phyloP scores from a whole-genome alignment of 2,113 vertebrate genomes.

The Otus sunia region DNA sequence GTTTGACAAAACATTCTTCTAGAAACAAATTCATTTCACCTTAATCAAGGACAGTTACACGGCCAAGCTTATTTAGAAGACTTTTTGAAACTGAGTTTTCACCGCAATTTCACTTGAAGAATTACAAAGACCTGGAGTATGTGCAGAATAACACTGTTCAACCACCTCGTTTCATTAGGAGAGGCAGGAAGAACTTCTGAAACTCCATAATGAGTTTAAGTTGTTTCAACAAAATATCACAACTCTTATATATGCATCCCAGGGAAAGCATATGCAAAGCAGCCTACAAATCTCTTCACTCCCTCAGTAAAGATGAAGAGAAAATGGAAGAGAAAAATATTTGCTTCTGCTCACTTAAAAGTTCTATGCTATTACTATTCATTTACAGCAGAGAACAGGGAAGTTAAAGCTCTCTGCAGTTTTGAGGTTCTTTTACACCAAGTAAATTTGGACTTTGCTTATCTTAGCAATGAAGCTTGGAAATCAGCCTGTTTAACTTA shows the following conservation, averaged over 20 bases:
- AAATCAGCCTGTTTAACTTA: neutral
- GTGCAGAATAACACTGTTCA: neutral
- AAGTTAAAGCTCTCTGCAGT: neutral
- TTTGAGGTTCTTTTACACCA: neutral
- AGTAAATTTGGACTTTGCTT: neutral
- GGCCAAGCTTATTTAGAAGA: neutral
- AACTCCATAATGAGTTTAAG: neutral
- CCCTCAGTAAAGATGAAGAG: neutral
- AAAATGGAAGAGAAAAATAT: neutral
- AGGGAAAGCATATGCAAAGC: conserved; percentile 21
- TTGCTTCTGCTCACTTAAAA: neutral
- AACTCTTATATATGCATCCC: neutral
- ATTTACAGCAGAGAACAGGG: neutral
- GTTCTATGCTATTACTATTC: neutral
- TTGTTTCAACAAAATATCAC: neutral
- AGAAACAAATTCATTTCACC: neutral
- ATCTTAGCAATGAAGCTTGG: neutral
- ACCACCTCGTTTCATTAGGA: neutral
- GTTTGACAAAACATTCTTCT: neutral
- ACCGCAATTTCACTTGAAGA: neutral
- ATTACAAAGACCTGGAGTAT: neutral
- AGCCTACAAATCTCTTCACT: neutral
- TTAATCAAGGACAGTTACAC: neutral
- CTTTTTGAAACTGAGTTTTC: neutral
- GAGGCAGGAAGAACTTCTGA: neutral